Percentiles rank a stretch among this genome's conserved stretches.
Evolutionary conservation across 2,113 vertebrate species (phyloP).

Genomic region (Pelecanus crispus): DNA sequence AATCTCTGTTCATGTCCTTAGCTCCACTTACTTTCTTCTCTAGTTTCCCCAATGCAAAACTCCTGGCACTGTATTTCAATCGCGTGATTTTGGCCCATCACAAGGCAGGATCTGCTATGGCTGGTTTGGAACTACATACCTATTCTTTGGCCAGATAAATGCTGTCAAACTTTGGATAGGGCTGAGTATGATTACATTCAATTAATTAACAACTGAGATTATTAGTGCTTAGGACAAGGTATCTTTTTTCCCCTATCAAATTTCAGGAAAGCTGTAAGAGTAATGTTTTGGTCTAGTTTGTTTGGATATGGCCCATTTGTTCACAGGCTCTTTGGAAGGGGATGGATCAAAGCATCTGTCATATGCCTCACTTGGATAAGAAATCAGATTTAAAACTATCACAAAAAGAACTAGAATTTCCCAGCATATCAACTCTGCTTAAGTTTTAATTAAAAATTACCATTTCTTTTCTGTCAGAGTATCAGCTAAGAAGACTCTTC

Average conservation of each 20-base stretch:
- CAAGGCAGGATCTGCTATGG: neutral
- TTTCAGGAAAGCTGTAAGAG: neutral
- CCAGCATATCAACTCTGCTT: neutral
- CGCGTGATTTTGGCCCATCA: fast-evolving
- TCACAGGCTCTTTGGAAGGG: neutral
- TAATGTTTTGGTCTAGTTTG: neutral
- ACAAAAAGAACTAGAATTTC: neutral
- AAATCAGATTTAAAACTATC: neutral
- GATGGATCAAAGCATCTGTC: neutral
- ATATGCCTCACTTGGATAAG: neutral
- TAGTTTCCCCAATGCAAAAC: neutral
- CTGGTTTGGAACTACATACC: neutral
- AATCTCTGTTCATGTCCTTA: neutral
- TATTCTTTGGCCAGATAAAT: neutral
- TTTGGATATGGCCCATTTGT: neutral
- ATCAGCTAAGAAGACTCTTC: neutral
- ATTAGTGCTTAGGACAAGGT: neutral
- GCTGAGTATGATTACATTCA: neutral
- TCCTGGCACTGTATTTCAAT: neutral
- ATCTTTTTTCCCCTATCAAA: neutral
- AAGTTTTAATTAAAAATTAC: neutral
- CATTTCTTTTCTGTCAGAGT: neutral
- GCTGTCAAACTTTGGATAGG: neutral
- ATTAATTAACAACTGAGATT: neutral
- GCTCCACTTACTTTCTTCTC: neutral